phyloP scores from a whole-genome alignment of 2,113 vertebrate genomes.

The Chionodraco myersi region DNA sequence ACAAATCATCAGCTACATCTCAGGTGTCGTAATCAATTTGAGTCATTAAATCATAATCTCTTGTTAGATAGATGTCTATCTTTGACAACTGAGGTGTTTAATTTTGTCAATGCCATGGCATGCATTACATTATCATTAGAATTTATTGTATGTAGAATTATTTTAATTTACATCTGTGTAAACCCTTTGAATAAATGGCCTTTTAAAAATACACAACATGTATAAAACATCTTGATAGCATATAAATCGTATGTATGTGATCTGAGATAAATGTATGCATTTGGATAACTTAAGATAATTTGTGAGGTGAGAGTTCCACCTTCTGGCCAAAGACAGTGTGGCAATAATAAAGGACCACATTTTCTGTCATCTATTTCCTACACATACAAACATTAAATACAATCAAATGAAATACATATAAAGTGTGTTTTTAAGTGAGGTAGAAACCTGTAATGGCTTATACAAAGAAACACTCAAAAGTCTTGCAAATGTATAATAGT shows the following conservation, averaged over 20 bases:
- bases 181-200: neutral
- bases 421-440: no score
- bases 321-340: slow-evolving; percentile 56
- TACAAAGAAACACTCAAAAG: no score
- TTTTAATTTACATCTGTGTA: neutral
- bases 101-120: neutral
- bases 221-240: neutral
- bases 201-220: neutral
- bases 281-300: slow-evolving; percentile 14
- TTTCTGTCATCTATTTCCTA: no score
- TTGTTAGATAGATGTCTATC: neutral
- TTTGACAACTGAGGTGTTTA: neutral
- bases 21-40: neutral
- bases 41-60: neutral
- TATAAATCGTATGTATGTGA: neutral
- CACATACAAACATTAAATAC: no score
- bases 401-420: no score
- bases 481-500: no score
- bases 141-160: neutral
- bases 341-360: slow-evolving; percentile 15
- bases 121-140: neutral
- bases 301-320: slow-evolving; percentile 66
- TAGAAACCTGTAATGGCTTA: no score
- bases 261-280: neutral
- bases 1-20: neutral